phyloP scores from a whole-genome alignment of 2,113 vertebrate species.

The Chionomys nivalis region DNA sequence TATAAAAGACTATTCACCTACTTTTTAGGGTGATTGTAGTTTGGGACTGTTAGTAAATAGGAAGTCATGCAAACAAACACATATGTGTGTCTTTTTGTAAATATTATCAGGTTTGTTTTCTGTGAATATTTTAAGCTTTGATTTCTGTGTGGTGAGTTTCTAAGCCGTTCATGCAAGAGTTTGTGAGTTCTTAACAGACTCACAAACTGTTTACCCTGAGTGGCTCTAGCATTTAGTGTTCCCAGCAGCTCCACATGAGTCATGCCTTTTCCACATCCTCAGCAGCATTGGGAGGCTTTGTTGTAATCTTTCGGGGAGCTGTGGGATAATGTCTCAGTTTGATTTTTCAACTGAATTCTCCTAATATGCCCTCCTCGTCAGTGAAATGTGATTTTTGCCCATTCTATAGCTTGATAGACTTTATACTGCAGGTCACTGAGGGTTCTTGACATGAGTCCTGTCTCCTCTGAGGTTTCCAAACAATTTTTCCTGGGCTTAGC shows the following conservation, averaged over 20 bases:
- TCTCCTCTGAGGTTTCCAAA: neutral
- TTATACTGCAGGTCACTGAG: too few species aligned
- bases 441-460: neutral
- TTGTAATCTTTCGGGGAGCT: neutral
- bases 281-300: neutral
- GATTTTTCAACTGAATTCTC: neutral
- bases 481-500: neutral
- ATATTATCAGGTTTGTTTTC: neutral
- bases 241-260: neutral
- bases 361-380: neutral
- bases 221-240: neutral
- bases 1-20: neutral
- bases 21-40: neutral
- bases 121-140: neutral
- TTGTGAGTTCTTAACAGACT: neutral
- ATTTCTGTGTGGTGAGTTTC: neutral
- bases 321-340: neutral
- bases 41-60: neutral
- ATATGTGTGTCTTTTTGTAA: neutral
- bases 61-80: neutral
- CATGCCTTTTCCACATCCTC: neutral
- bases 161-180: neutral
- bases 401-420: neutral
- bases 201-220: neutral
- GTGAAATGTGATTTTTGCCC: neutral